Conservation (phyloP, 2,113 vertebrate genomes). For the Protomyctophum bolini region DNA sequence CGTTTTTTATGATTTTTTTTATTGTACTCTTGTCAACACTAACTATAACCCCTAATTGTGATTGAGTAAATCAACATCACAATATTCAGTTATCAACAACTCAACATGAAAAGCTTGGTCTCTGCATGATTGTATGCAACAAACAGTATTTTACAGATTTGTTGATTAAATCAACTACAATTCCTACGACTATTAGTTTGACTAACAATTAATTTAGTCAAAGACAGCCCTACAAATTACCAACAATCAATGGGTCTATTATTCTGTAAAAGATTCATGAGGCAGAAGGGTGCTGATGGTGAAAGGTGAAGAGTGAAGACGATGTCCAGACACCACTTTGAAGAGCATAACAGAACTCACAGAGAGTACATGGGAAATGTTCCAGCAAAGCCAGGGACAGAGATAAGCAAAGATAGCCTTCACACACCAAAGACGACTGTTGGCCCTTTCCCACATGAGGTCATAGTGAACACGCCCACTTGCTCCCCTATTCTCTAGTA, state of each 20-base stretch:
- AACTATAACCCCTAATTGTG: no score
- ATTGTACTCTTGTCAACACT: no score
- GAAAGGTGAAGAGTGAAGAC: not conserved
- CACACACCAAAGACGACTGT: constrained; percentile 20
- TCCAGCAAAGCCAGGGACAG: constrained; percentile 35
- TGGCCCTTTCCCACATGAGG: constrained; percentile 60
- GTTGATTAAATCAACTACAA: no score
- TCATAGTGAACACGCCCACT: constrained; percentile 54
- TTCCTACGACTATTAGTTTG: no score
- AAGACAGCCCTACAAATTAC: constrained; percentile 1
- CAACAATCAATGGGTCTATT: constrained; percentile 13
- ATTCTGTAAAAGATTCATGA: not conserved
- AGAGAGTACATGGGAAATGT: not conserved
- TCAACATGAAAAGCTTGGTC: no score
- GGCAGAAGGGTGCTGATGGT: not conserved
- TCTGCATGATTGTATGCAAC: no score
- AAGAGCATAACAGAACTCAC: not conserved
- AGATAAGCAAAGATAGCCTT: constrained; percentile 29
- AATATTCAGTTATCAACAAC: no score
- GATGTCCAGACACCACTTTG: not conserved
- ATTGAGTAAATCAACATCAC: no score
- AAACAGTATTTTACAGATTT: no score
- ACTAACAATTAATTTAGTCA: no score
- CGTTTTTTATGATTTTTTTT: no score
- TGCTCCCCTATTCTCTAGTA: constrained; percentile 13